Conservation (phyloP, 1,140 invertebrate species). For the Drosophila parabipectinata region DNA sequence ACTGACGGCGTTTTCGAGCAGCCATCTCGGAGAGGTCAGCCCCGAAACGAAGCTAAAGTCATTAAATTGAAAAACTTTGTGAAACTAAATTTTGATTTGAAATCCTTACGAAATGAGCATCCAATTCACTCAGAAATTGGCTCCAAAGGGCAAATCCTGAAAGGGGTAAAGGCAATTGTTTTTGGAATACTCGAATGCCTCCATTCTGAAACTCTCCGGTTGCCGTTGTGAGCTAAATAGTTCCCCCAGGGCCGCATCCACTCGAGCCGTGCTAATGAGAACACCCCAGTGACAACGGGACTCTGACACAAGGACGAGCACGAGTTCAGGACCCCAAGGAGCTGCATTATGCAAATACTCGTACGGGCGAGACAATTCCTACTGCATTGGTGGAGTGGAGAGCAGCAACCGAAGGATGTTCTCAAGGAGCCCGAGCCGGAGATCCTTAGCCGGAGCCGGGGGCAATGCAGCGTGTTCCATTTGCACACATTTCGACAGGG, state of each 20-base stretch:
- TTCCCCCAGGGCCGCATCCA: slow-evolving; percentile 73
- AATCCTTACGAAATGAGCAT: not conserved
- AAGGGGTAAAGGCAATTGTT: slow-evolving; percentile 49
- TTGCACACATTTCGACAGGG: slow-evolving; percentile 78
- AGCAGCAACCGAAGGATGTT: slow-evolving; percentile 2
- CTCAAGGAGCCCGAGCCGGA: slow-evolving; percentile 18
- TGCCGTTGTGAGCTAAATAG: slow-evolving; percentile 74
- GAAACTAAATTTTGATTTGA: not conserved
- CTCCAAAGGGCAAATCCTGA: slow-evolving; percentile 7
- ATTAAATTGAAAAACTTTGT: slow-evolving; percentile 2
- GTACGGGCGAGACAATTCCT: slow-evolving; percentile 54
- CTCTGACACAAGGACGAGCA: slow-evolving; percentile 27
- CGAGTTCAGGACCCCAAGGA: slow-evolving; percentile 10
- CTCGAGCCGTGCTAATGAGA: slow-evolving; percentile 82
- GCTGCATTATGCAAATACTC: slow-evolving; percentile 69
- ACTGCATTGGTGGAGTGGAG: slow-evolving; percentile 57
- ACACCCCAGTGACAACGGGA: slow-evolving; percentile 62
- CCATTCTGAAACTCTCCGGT: slow-evolving; percentile 29
- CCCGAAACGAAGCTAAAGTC: not conserved
- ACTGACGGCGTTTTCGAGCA: slow-evolving; percentile 12
- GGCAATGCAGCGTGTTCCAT: slow-evolving; percentile 73
- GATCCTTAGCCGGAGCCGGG: slow-evolving; percentile 45
- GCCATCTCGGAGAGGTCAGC: not conserved
- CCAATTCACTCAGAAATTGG: slow-evolving; percentile 11
- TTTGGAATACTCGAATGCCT: slow-evolving; percentile 52